Conservation (phyloP, 2,888 invertebrate species). For the Meliscaeva auricollis region DNA sequence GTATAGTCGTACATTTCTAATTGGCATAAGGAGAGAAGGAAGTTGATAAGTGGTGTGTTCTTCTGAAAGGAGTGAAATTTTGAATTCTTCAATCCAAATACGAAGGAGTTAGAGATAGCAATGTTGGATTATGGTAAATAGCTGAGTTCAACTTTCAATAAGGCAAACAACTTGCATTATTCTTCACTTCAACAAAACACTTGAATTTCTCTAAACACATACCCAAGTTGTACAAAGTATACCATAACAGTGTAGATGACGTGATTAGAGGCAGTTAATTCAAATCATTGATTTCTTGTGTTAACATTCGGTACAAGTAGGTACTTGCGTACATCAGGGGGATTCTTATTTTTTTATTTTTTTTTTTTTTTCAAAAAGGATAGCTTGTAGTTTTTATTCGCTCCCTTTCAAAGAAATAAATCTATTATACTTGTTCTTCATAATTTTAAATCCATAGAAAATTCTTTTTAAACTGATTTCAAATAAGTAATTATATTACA, state of each 20-base stretch:
- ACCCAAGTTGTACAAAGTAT: not conserved
- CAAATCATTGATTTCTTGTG: too few relatives aligned
- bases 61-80: conserved; percentile 28
- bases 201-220: not conserved
- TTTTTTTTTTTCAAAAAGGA: too few relatives aligned
- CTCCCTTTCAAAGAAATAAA: too few relatives aligned
- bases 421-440: too few relatives aligned
- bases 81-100: conserved; percentile 7
- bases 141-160: not conserved
- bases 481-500: too few relatives aligned
- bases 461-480: too few relatives aligned
- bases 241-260: not conserved
- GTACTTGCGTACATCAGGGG: too few relatives aligned
- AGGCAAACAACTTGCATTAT: not conserved
- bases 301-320: too few relatives aligned
- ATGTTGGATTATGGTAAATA: conserved; percentile 5
- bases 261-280: not conserved
- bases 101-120: not conserved
- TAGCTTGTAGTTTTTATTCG: too few relatives aligned
- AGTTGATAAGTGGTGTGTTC: not conserved
- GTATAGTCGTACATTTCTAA: not conserved
- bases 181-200: not conserved
- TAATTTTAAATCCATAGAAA: too few relatives aligned
- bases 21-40: not conserved
- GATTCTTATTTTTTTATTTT: too few relatives aligned